Conservation (phyloP, 2,888 invertebrate species). For the Drosophila kambysellisi region DNA sequence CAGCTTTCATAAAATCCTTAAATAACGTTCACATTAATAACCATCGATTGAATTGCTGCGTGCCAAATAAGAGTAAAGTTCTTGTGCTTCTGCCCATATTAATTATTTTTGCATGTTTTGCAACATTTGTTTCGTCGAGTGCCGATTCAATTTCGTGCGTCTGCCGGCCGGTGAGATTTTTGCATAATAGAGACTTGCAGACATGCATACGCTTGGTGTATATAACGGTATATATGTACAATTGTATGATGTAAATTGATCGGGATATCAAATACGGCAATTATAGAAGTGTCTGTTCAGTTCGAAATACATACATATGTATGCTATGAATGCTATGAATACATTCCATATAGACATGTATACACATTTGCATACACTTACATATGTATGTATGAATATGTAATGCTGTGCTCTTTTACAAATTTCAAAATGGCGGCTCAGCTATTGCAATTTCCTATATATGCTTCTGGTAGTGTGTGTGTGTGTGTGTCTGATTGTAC, state of each 20-base stretch:
- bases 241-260: slow-evolving; percentile 9
- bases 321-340: neutral
- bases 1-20: slow-evolving; percentile 73
- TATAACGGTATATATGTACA: slow-evolving; percentile 33
- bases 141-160: slow-evolving; percentile 22
- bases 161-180: slow-evolving; percentile 70
- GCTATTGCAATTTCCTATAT: slow-evolving; percentile 17
- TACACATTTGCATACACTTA: neutral
- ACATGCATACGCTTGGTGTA: neutral
- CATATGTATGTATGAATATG: slow-evolving; percentile 1
- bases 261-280: slow-evolving; percentile 1
- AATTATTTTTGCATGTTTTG: slow-evolving; percentile 35
- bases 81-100: neutral
- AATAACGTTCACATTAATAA: slow-evolving; percentile 61
- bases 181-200: slow-evolving; percentile 60
- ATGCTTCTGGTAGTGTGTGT: slow-evolving; percentile 3
- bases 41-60: slow-evolving; percentile 65
- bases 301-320: neutral
- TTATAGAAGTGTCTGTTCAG: neutral
- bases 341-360: neutral
- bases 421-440: slow-evolving; percentile 60
- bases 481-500: neutral
- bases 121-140: slow-evolving; percentile 1
- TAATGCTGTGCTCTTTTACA: slow-evolving; percentile 24
- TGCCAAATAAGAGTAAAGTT: slow-evolving; percentile 34